Base-by-base conservation (phyloP, 2,113 vertebrate genomes). In the Salminus brasiliensis region DNA sequence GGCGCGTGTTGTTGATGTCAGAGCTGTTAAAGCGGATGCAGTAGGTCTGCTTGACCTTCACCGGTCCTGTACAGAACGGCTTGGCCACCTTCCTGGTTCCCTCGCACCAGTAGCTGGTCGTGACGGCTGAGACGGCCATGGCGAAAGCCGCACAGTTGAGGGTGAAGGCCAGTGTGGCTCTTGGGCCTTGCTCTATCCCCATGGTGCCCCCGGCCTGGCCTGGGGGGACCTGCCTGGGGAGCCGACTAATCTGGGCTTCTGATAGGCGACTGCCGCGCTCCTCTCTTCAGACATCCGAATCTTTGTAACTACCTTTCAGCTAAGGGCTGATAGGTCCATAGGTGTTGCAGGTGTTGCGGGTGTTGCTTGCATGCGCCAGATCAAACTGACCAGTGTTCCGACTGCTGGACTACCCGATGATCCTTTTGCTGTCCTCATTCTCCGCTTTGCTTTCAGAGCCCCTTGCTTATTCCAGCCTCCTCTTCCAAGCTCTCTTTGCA, bases 91-190 rank as follows among this genome's bases (percentile, higher is more conserved):
- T 95, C 63, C 94, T 87, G 0, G 91, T 95, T 0, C 96, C 96
- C 78, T 97, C 91, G 0, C 96, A 97, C 97, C 97, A 97, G 90
- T 96, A 94, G 80, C 93, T 97, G 93, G 95, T 98, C 75, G 92
- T 91, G 76, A 97, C 86, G 0, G 96, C 95, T 0, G 93, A 93
- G 36, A 97, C 65, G 21, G 96, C 95, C 82, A 97, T 94, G 18
- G 86, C 79, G 6, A 98, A 90, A 0, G 95, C 95, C 67, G 97
- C 88, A 36, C 94, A 88, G 83, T 93, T 90, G 80, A 96, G 93
- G 0, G 91, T 92, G 76, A 98, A 91, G 0, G 94, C 93, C 85
- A 95, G 91, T 9, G 92, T 94, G 30, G 90, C 92, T 91, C 89
- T 90, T 82, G 90, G 92, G 53, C 90, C 30, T 25, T 87, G 87